phyloP scores from a whole-genome alignment of 2,113 vertebrate genomes.

The Eonycteris spelaea region DNA sequence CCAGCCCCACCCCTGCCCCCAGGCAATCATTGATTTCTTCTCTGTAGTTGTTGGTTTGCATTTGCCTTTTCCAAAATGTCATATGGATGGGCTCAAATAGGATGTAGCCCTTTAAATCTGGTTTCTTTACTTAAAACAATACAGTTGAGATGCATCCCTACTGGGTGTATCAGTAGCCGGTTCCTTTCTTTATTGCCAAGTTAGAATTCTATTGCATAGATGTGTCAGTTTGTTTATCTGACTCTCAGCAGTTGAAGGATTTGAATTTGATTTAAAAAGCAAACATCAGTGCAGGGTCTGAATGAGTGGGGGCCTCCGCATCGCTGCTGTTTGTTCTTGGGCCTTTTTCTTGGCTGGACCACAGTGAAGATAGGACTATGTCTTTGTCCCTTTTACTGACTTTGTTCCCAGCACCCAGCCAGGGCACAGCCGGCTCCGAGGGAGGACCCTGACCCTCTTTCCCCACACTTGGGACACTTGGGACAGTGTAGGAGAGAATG shows the following conservation, averaged over 20 bases:
- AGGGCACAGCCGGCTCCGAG: background rate
- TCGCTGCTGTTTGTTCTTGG: background rate
- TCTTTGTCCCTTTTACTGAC: background rate
- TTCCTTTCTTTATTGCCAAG: background rate
- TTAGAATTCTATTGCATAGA: background rate
- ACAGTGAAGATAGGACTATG: fast-evolving
- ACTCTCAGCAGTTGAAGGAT: background rate
- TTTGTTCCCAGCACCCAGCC: background rate
- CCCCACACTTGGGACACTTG: no score
- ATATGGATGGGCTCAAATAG: background rate
- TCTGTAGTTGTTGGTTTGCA: background rate
- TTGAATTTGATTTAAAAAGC: background rate
- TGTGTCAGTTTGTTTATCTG: background rate
- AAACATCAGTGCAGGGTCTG: background rate
- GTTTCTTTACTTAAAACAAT: background rate
- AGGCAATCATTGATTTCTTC: background rate
- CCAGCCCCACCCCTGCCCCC: background rate
- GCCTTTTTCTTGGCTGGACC: background rate
- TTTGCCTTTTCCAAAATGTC: background rate
- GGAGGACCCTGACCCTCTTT: no score
- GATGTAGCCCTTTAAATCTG: background rate
- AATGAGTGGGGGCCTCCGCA: background rate
- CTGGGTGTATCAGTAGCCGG: background rate
- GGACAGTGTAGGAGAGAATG: background rate
- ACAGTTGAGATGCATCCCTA: background rate